phyloP scores from a whole-genome alignment of 1,140 invertebrate species.

The Aphelinus atriplicis region DNA sequence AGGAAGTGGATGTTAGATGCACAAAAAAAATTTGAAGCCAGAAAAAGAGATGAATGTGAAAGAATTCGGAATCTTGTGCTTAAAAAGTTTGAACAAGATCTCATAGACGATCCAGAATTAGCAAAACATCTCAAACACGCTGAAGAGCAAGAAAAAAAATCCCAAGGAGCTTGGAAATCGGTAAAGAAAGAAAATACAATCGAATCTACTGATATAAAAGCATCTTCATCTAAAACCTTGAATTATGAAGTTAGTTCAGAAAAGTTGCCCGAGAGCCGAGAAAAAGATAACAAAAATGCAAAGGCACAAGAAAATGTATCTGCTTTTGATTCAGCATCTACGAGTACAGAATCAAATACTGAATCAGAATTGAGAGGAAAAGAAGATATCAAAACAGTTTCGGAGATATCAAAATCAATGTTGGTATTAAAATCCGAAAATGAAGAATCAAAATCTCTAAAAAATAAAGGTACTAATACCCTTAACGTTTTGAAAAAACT shows the following conservation, averaged over 20 bases:
- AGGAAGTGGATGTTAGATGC: slow-evolving; percentile 15
- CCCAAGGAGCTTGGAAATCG: background rate
- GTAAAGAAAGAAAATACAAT: background rate
- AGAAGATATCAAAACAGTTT: too few relatives aligned
- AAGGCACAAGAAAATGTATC: too few relatives aligned
- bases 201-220: background rate
- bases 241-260: background rate
- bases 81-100: slow-evolving; percentile 13
- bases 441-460: too few relatives aligned
- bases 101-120: slow-evolving; percentile 25
- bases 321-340: too few relatives aligned
- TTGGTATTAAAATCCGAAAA: too few relatives aligned
- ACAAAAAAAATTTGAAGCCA: background rate
- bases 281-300: background rate
- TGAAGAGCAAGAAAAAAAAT: slow-evolving; percentile 2
- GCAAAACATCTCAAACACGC: slow-evolving; percentile 34
- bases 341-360: too few relatives aligned
- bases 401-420: too few relatives aligned
- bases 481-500: too few relatives aligned
- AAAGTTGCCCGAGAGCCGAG: background rate
- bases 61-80: background rate
- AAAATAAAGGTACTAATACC: too few relatives aligned
- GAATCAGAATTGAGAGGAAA: too few relatives aligned
- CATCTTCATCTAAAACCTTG: background rate
- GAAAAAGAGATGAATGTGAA: background rate